Conservation (phyloP, 2,113 vertebrate species). For the Bucco capensis region DNA sequence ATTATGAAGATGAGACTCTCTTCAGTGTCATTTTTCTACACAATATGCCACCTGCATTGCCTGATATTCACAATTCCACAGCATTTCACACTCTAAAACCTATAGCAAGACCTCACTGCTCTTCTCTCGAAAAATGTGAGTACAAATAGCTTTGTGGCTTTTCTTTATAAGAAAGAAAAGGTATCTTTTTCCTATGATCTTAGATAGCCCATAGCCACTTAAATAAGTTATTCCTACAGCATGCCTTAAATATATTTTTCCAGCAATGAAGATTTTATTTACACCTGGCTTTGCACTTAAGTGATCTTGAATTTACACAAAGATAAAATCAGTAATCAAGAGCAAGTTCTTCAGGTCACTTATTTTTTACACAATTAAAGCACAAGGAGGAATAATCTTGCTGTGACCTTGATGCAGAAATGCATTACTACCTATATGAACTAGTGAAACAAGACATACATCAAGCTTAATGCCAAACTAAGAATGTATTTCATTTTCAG, state of each 20-base stretch:
- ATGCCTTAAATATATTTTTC: not conserved
- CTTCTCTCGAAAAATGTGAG: not conserved
- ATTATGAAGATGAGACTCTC: not conserved
- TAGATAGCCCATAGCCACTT: not conserved
- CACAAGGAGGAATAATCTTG: not conserved
- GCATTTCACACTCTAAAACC: not conserved
- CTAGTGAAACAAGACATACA: not conserved
- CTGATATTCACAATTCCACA: not conserved
- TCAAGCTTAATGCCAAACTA: not conserved
- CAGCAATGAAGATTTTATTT: not conserved
- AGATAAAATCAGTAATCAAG: not conserved
- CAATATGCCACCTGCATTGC: not conserved
- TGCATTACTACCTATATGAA: not conserved
- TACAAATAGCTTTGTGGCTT: not conserved
- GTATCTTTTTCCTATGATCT: not conserved
- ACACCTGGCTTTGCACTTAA: not conserved
- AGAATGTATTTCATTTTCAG: not conserved
- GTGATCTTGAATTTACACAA: not conserved
- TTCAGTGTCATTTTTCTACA: not conserved
- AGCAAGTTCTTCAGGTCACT: not conserved
- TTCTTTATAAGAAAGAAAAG: not conserved
- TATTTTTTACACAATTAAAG: not conserved
- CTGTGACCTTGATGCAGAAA: not conserved
- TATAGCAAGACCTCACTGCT: not conserved
- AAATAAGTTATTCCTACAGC: not conserved